Evolutionary conservation across 2,113 vertebrate genomes (phyloP).

Genomic region (Heterotilapia buettikoferi): DNA sequence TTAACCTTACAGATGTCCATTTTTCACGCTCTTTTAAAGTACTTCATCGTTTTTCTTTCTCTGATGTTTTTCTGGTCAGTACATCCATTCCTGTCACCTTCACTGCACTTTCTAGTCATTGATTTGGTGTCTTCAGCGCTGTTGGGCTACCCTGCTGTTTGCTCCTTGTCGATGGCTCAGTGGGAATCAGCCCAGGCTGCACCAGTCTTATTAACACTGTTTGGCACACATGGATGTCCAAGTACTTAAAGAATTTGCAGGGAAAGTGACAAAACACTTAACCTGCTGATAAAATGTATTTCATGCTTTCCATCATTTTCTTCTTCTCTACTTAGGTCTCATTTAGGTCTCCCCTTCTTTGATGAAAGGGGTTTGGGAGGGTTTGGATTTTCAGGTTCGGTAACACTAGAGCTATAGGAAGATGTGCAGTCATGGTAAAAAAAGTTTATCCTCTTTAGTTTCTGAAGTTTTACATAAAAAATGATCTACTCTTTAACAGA

Average conservation of each 20-base stretch:
- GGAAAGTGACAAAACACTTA: neutral
- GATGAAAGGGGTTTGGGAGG: neutral
- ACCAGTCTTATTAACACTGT: neutral
- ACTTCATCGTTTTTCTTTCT: neutral
- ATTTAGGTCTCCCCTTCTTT: neutral
- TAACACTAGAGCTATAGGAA: neutral
- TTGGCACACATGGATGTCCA: neutral
- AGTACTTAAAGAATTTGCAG: neutral
- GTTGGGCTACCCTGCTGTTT: neutral
- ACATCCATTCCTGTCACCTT: neutral
- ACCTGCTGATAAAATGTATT: neutral
- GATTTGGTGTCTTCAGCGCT: neutral
- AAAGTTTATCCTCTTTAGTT: neutral
- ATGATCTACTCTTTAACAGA: neutral
- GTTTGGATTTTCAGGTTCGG: neutral
- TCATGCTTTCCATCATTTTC: neutral
- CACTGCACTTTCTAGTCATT: neutral
- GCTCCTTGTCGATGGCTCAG: neutral
- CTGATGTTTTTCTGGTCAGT: neutral
- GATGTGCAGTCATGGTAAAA: neutral
- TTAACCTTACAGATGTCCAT: neutral
- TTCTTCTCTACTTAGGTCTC: neutral
- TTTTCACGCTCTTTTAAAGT: neutral
- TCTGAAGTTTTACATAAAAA: neutral
- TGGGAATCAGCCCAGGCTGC: neutral